Evolutionary conservation across 2,888 invertebrate genomes (phyloP).

Genomic region (Pseudolycoriella hygida): DNA sequence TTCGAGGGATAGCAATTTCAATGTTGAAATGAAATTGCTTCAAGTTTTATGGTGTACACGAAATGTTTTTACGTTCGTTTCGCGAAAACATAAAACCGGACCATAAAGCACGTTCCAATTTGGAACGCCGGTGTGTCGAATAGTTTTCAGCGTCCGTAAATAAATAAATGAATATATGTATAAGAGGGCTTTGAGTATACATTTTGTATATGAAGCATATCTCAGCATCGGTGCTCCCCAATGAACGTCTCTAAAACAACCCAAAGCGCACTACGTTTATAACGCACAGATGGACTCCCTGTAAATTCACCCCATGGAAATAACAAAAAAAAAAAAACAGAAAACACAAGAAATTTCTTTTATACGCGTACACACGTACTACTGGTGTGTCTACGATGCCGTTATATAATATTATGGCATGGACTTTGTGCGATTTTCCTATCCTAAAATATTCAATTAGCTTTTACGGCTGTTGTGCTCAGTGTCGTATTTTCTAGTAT

Average conservation of each 20-base stretch:
- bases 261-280: not conserved
- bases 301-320: not conserved
- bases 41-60: conserved; percentile 1
- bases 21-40: not conserved
- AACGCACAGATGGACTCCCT: not conserved
- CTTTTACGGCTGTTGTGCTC: conserved; percentile 1
- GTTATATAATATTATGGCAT: not conserved
- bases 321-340: not conserved
- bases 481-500: not conserved
- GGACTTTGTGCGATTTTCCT: not conserved
- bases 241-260: too few relatives aligned
- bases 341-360: not conserved
- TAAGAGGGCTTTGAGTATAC: too few relatives aligned
- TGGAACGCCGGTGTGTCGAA: conserved; percentile 4
- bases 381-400: not conserved
- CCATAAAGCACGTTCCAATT: conserved; percentile 4
- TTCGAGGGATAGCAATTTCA: not conserved
- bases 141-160: conserved; percentile 1
- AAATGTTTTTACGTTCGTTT: conserved; percentile 1
- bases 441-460: conserved; percentile 1
- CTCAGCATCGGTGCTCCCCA: too few relatives aligned
- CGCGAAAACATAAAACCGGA: conserved; percentile 4
- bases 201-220: too few relatives aligned
- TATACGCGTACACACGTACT: not conserved
- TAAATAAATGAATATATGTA: too few relatives aligned